Evolutionary conservation across 2,113 vertebrate species (phyloP).

Genomic region (Ochotona curzoniae): DNA sequence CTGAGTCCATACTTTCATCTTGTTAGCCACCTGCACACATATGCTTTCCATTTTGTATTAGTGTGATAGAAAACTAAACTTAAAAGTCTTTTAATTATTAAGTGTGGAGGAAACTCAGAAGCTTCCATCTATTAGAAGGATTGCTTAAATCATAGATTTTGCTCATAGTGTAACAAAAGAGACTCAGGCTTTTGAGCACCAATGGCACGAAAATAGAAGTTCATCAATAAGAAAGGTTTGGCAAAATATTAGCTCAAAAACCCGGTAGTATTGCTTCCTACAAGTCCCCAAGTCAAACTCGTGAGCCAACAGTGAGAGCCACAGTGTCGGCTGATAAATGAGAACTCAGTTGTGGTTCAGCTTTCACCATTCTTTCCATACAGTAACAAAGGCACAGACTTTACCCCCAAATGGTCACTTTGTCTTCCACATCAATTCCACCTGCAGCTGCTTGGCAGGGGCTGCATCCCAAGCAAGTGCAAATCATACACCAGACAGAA

Average conservation of each 20-base stretch:
- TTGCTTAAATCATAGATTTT: not conserved
- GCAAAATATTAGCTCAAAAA: not conserved
- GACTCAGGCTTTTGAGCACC: not conserved
- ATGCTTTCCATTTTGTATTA: not conserved
- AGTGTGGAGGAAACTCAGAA: not conserved
- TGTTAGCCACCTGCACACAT: not conserved
- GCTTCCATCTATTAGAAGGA: not conserved
- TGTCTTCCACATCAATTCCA: not conserved
- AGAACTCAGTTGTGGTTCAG: not conserved
- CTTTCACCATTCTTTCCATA: not conserved
- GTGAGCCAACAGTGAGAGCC: not conserved
- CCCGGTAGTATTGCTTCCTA: too few species aligned
- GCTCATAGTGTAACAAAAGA: not conserved
- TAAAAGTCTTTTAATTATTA: not conserved
- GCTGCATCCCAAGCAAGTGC: not conserved
- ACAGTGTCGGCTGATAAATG: not conserved
- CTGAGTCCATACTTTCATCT: not conserved
- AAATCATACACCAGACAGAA: not conserved
- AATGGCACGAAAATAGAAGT: too few species aligned
- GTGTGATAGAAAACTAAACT: not conserved
- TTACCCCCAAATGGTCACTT: not conserved
- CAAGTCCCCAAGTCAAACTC: not conserved
- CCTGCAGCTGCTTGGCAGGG: not conserved
- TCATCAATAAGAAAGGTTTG: too few species aligned
- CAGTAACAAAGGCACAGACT: not conserved